phyloP scores from a whole-genome alignment of 2,888 invertebrate genomes.

The Germaria angustata region DNA sequence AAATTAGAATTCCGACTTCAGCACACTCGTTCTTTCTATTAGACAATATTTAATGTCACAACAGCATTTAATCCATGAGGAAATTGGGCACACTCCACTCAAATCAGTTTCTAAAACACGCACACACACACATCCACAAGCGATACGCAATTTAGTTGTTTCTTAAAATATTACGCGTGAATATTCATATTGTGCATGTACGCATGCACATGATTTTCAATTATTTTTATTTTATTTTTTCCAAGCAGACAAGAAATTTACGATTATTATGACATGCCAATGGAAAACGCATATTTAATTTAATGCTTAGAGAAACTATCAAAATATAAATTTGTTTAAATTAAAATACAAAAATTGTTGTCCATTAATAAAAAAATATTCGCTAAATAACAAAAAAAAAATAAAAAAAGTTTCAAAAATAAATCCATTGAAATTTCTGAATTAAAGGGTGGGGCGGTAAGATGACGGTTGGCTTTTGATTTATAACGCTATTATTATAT shows the following conservation, averaged over 20 bases:
- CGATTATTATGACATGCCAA: slow-evolving; percentile 59
- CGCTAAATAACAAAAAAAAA: background rate
- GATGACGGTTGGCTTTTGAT: background rate
- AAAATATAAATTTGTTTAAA: background rate
- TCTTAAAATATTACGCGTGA: slow-evolving; percentile 23
- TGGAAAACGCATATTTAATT: slow-evolving; percentile 14
- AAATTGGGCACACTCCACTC: background rate
- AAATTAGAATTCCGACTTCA: background rate
- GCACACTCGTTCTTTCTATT: background rate
- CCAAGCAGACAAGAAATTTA: slow-evolving; percentile 38
- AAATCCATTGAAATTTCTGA: slow-evolving; percentile 1
- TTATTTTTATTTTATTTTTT: background rate
- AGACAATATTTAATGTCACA: slow-evolving; percentile 43
- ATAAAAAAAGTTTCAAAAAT: slow-evolving; percentile 17
- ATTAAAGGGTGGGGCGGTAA: slow-evolving; percentile 28
- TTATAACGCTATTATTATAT: background rate
- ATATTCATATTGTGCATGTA: background rate
- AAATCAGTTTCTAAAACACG: slow-evolving; percentile 17
- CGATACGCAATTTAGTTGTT: background rate
- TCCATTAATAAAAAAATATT: background rate
- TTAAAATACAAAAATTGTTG: background rate
- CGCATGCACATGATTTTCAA: slow-evolving; percentile 49
- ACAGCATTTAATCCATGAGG: slow-evolving; percentile 26
- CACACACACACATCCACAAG: background rate
- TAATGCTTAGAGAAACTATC: background rate